Conservation (phyloP, 2,113 vertebrate species). For the Shinisaurus crocodilurus region DNA sequence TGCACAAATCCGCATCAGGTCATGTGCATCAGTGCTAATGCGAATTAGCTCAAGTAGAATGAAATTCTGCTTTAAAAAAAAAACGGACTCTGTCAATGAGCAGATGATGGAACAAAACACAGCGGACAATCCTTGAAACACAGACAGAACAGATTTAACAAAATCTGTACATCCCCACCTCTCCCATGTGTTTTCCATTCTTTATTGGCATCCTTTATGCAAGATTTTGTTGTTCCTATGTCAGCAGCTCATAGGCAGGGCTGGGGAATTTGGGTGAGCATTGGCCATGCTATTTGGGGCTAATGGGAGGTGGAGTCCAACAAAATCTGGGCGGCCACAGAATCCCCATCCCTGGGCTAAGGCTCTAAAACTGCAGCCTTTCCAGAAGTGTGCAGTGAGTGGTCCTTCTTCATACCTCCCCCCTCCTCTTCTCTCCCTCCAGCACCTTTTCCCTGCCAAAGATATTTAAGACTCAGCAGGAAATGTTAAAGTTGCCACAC, state of each 20-base stretch:
- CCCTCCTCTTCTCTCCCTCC: not conserved
- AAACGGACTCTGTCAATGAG: too few relatives aligned
- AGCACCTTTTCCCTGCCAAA: not conserved
- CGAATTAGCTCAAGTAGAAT: too few relatives aligned
- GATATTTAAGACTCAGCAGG: slow-evolving; percentile 34
- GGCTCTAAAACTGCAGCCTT: not conserved
- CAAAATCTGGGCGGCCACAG: not conserved
- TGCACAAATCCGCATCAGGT: too few relatives aligned
- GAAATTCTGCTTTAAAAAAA: too few relatives aligned
- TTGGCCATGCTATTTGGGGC: not conserved
- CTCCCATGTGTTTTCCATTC: not conserved
- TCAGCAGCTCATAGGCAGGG: not conserved
- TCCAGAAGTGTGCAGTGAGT: not conserved
- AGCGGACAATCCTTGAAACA: too few relatives aligned
- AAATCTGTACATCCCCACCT: not conserved
- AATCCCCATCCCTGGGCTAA: too few relatives aligned
- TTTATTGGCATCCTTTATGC: not conserved
- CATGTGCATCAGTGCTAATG: too few relatives aligned
- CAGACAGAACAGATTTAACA: too few relatives aligned
- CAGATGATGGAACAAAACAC: too few relatives aligned
- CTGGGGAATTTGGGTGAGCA: not conserved
- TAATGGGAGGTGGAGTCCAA: not conserved
- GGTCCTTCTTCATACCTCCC: not conserved
- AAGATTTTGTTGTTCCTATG: not conserved
- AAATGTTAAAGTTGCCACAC: slow-evolving; percentile 29